Conservation (phyloP, 2,888 invertebrate species). For the Perizoma affinitatum region DNA sequence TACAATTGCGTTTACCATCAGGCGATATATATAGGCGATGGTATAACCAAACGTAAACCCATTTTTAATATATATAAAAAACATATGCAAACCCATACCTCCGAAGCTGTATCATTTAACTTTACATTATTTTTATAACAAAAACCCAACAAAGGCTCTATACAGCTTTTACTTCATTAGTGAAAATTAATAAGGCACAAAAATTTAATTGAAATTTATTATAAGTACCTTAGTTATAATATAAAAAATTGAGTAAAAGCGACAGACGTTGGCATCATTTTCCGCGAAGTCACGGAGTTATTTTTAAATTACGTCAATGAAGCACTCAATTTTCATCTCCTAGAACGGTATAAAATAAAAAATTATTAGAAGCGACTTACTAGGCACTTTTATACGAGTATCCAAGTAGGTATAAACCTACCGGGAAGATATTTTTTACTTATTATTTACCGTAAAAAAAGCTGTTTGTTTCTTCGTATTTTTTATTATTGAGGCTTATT, state of each 20-base stretch:
- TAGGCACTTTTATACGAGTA: conserved; percentile 5
- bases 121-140: too few relatives aligned
- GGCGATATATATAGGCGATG: too few relatives aligned
- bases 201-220: too few relatives aligned
- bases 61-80: too few relatives aligned
- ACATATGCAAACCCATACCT: too few relatives aligned
- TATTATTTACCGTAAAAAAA: background rate
- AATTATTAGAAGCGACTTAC: conserved; percentile 9
- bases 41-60: too few relatives aligned
- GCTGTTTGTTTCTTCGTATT: background rate
- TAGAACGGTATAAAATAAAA: conserved; percentile 10
- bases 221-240: too few relatives aligned
- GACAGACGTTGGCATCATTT: background rate
- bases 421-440: too few relatives aligned
- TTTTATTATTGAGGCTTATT: background rate
- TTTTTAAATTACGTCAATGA: conserved; percentile 18
- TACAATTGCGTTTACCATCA: too few relatives aligned
- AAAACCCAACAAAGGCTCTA: too few relatives aligned
- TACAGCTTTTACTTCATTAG: background rate
- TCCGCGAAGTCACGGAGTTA: conserved; percentile 5
- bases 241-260: background rate
- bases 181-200: background rate
- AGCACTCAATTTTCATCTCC: conserved; percentile 13
- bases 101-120: too few relatives aligned
- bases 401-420: too few relatives aligned